Conservation (phyloP, 2,888 invertebrate genomes). For the Hypena proboscidalis region DNA sequence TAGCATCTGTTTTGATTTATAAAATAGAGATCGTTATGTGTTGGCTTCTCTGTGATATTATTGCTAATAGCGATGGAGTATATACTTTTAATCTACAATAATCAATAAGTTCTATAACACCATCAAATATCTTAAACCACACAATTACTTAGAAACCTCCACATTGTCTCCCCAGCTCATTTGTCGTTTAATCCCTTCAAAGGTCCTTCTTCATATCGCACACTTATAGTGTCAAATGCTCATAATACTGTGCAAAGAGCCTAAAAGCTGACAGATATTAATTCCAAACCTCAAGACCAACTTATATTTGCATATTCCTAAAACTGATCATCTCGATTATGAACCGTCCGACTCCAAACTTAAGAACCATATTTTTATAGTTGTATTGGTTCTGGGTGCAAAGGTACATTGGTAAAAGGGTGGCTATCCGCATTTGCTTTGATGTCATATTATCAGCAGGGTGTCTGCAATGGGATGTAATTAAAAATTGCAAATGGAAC, state of each 20-base stretch:
- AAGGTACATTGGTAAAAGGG: slow-evolving; percentile 34
- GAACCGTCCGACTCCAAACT: background rate
- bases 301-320: slow-evolving; percentile 17
- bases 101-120: too few relatives aligned
- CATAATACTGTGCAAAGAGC: slow-evolving; percentile 57
- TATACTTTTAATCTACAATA: too few relatives aligned
- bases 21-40: too few relatives aligned
- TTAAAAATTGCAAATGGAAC: slow-evolving; percentile 52
- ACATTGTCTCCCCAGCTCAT: slow-evolving; percentile 25
- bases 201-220: slow-evolving; percentile 60
- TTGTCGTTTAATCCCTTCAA: slow-evolving; percentile 62
- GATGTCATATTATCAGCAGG: slow-evolving; percentile 68
- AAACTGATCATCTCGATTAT: background rate
- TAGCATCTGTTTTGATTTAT: too few relatives aligned
- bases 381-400: background rate
- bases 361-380: background rate
- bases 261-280: slow-evolving; percentile 72
- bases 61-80: too few relatives aligned
- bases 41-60: too few relatives aligned
- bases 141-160: slow-evolving; percentile 17
- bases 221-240: slow-evolving; percentile 75
- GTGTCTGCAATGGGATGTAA: slow-evolving; percentile 60
- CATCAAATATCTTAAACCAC: slow-evolving; percentile 12
- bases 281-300: slow-evolving; percentile 57
- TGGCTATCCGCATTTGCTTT: slow-evolving; percentile 58